phyloP scores from a whole-genome alignment of 2,113 vertebrate species.

The Shinisaurus crocodilurus region DNA sequence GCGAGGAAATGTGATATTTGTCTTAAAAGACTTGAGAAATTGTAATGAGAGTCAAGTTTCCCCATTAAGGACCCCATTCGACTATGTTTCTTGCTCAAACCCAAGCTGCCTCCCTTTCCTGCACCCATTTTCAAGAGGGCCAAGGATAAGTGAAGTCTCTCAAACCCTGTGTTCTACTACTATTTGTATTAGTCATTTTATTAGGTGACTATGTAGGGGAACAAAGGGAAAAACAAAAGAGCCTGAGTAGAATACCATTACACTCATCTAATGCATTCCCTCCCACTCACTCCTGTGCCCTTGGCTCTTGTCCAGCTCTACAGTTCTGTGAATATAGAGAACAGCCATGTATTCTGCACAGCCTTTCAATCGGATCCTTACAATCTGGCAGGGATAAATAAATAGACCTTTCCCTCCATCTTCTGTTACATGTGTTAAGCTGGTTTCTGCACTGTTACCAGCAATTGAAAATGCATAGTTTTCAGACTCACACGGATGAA shows the following conservation, averaged over 20 bases:
- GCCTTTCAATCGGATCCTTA: neutral
- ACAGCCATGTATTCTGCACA: neutral
- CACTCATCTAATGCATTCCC: neutral
- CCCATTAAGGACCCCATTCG: too few relatives aligned
- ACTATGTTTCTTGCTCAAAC: too few relatives aligned
- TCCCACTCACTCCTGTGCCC: neutral
- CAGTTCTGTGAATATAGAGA: neutral
- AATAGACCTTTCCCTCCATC: neutral
- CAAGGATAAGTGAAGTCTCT: neutral
- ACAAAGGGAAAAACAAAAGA: neutral
- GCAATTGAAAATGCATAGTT: neutral
- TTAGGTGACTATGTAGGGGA: neutral
- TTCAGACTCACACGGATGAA: neutral
- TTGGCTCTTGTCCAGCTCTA: neutral
- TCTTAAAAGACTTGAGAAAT: neutral
- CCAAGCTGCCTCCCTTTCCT: neutral
- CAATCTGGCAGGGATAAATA: neutral
- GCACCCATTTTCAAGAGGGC: neutral
- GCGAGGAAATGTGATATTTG: neutral
- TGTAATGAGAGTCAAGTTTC: neutral
- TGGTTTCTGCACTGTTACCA: neutral
- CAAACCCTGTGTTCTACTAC: neutral
- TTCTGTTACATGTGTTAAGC: neutral
- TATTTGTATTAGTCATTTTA: neutral
- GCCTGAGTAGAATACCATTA: neutral